Conservation (phyloP, 2,888 invertebrate species). For the Halictus quadricinctus region DNA sequence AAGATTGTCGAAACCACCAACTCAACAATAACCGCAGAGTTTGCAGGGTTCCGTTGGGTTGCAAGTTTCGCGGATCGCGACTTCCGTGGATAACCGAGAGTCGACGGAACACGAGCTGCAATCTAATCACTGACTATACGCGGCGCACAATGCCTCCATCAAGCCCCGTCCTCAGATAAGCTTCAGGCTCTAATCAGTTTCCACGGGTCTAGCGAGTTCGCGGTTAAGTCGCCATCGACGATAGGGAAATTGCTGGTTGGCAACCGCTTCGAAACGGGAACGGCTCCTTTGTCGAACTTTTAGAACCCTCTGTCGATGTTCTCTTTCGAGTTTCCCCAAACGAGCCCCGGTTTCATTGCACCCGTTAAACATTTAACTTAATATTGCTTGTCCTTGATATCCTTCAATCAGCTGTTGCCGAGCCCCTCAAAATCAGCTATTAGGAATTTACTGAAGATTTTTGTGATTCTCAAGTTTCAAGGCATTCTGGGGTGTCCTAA, state of each 20-base stretch:
- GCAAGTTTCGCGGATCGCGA: not conserved
- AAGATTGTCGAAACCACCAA: not conserved
- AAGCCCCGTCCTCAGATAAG: not conserved
- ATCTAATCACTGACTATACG: not conserved
- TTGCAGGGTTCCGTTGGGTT: not conserved
- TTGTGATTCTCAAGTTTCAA: not conserved
- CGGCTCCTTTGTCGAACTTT: not conserved
- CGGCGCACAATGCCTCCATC: not conserved
- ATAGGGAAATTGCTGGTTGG: not conserved
- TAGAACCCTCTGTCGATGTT: not conserved
- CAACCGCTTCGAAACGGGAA: constrained; percentile 4
- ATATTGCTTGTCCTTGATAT: not conserved
- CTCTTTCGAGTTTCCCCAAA: not conserved
- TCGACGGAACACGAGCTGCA: not conserved
- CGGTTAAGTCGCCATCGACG: not conserved
- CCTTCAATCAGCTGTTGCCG: not conserved
- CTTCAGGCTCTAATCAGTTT: not conserved
- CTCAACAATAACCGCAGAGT: not conserved
- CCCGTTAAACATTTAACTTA: not conserved
- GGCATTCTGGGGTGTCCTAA: not conserved
- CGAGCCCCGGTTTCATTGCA: not conserved
- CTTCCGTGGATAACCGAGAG: not conserved
- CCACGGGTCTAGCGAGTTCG: not conserved
- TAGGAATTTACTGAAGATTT: constrained; percentile 7
- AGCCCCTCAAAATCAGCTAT: not conserved